These are phyloP conservation scores for Eugnorisma glareosa DNA, from an alignment of 2,888 invertebrate species.

Conservation along the genomic window DNA sequence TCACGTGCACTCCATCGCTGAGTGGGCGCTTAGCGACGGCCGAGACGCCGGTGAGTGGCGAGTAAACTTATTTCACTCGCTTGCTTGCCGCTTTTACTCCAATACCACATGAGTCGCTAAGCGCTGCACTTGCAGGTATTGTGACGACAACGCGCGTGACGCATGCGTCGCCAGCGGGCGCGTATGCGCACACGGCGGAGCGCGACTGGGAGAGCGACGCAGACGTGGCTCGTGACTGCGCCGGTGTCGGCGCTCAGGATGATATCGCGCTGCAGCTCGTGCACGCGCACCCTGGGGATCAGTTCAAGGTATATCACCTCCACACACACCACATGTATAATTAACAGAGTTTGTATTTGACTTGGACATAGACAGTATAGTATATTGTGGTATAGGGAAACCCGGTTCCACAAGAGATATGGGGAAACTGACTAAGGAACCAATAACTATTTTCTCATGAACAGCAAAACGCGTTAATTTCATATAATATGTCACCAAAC, in stretches of 20 bases:
- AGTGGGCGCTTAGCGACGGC: slow-evolving; percentile 91
- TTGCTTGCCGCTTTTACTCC: not conserved
- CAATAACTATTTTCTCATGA: not conserved
- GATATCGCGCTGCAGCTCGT: slow-evolving; percentile 94
- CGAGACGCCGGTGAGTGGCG: slow-evolving; percentile 78
- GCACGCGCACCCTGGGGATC: slow-evolving; percentile 91
- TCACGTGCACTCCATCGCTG: slow-evolving; percentile 92
- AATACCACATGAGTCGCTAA: not conserved
- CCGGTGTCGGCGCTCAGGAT: slow-evolving; percentile 77
- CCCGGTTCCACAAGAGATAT: not conserved
- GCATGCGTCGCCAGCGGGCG: slow-evolving; percentile 94
- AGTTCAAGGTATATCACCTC: slow-evolving; percentile 90
- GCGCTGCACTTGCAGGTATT: slow-evolving; percentile 84
- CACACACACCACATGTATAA: not conserved
- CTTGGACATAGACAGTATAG: not conserved
- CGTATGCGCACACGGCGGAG: slow-evolving; percentile 92
- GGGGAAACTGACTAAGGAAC: not conserved
- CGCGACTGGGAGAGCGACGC: slow-evolving; percentile 94
- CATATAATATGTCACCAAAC: not conserved
- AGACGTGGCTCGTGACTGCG: slow-evolving; percentile 79
- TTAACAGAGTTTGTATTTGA: not conserved
- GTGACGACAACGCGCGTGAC: slow-evolving; percentile 95
- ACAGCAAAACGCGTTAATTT: not conserved
- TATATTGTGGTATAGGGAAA: not conserved
- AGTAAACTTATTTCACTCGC: not conserved